Base-by-base conservation (phyloP, 2,797 vertebrate species). In the Chaetophractus vellerosus region DNA sequence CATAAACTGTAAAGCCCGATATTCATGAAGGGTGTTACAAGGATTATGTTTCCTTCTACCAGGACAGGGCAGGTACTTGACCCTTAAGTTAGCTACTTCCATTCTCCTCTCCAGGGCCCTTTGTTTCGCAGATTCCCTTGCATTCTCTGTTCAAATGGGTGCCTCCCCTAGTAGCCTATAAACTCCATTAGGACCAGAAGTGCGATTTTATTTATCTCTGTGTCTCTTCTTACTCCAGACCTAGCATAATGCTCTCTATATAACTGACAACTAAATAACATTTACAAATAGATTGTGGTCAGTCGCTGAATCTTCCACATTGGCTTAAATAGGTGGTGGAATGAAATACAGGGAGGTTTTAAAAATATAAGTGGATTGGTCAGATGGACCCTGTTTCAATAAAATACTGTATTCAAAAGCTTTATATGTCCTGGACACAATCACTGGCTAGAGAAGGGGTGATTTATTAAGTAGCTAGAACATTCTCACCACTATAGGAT, bases 401-500 rank as follows among this genome's bases (percentile, higher is more conserved):
- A 95, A 96, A 94, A 71, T 66, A 82, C 69, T 38, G 19, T 81
- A 55, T 93, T 95, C 76, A 68, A 79, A 89, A 87, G 57, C 92
- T 95, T 91, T 93, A 9, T 63, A 96, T 68, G 71, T 84, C 88
- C 75, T 63, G 38, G 83, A 92, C 72, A 95, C 90, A 96, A 91
- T 95, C 76, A 84, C 86, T 5, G 0, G 82, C 71, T 86, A 74
- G 94, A 92, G 80, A 91, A 94, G 74, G 63, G 66, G 50, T 96
- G 96, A 96, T 97, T 97, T 96, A 97, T 97, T 93, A 97, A 97
- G 94, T 94, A 83, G 80, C 88, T 95, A 55, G 87, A 96, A 91
- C 59, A 93, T 76, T 80, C 87, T 95, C 78, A 66, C 36, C 96
- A 96, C 89, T 97, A 95, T 79, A 93, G 94, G 96, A 96, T 88